Evolutionary conservation across 1,140 invertebrate genomes (phyloP), one percentile per base, ranked within the genome.

Genomic region (Eciton burchellii): DNA sequence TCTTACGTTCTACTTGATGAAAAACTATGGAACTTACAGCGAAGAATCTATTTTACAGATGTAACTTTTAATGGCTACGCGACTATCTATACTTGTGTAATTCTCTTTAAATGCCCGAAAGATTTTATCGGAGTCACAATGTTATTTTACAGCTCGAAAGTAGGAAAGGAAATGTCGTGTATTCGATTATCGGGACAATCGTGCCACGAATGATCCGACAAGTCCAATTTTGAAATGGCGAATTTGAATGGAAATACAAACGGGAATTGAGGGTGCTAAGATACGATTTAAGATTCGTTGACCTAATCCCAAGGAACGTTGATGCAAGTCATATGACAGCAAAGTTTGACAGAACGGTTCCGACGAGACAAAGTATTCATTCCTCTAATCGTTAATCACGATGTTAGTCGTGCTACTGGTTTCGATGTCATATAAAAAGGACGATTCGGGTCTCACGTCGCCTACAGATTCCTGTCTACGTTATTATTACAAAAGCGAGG

Each of bases 1-100:
- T n/a, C 72, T 85, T 83, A 87, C 16, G 12, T 41, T 29, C 84
- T 83, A 83, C 79, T 35, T 52, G 59, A 83, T 83, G n/a, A 54
- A 70, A 81, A 86, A 79, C 57, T 81, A 54, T 85, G 70, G 45
- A 65, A 73, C 62, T 84, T 83, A 86, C 47, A 14, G 19, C 60
- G 45, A 81, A 35, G 29, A 70, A 47, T 68, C 29, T 68, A 68
- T 68, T 3, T 68, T 68, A 79, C 63, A 79, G 35, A 45, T 62
- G 54, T 68, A 68, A 77, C 9, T 35, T 74, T 47, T 63, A 76
- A 76, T 19, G 16, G 63, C 21, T 19, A 29, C 41, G 35, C 45
- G 14, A 4, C 12, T n/a, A 41, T 73, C 41, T 62, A 62, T 29
- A 35, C 6, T 35, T 43, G 11, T 26, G 43, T 24, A 21, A 43